Base-by-base conservation (phyloP, 1,140 invertebrate genomes). In the Vanessa atalanta region DNA sequence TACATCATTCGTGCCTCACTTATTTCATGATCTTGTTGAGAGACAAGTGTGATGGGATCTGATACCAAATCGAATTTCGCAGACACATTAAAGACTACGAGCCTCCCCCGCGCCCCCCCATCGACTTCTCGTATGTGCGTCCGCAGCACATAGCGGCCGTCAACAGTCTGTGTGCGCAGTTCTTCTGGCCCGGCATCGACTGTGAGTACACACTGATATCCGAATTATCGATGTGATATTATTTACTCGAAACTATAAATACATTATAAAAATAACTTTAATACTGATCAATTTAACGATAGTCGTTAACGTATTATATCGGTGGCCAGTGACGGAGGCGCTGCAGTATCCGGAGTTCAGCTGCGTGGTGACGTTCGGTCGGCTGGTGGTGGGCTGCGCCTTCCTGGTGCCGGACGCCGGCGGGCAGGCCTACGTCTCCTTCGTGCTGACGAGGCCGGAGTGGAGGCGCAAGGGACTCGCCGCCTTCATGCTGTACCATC, bases 131-230 rank as follows among this genome's bases (percentile, higher is more conserved):
- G 73, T 98, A 98, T 87, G 95, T 98, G 2, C 94, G 96, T 47
- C 97, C 97, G 9, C 95, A 98, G 83, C 97, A 98, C 86, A 97
- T 98, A 75, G 96, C 97, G 3, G 96, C 97, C 0, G 95, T 98
- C 47, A 98, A 98, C 91, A 95, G 94, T 65, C 86, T 98, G 12
- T 97, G 96, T 66, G 94, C 95, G 73, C 95, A 96, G 81, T 97
- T 96, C 86, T 98, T 98, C 89, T 98, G 97, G 97, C 96, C 97
- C 12, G 97, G 97, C 47, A 97, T 98, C 75, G 97, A 98, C 91
- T 93, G 97, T 98, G 92, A 95, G 95, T 55, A 23, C 37, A 9
- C 5, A n/a, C 48, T 14, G 48, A 20, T 20, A 20, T 20, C 20
- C 20, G 20, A 20, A 20, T 20, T 20, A 20, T 20, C 20, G 20